These are phyloP conservation scores for Linepithema humile DNA, from an alignment of 1,140 invertebrate species.

Conservation along the genomic window DNA sequence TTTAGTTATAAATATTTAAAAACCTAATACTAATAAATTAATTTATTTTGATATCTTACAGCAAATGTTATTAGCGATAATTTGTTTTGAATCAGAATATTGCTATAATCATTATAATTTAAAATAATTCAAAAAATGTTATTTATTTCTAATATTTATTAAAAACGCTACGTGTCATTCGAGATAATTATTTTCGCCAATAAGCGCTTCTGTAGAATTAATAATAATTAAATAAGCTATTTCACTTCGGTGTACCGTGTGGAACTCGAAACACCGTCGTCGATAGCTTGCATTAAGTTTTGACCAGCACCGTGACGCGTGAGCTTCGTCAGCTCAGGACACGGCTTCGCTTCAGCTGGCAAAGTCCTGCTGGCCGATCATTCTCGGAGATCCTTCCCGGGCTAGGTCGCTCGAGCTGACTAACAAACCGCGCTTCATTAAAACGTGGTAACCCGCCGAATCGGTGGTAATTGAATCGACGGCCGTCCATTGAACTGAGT, in stretches of 20 bases:
- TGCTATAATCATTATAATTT: too few species aligned
- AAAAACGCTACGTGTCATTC: too few species aligned
- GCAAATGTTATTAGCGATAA: too few species aligned
- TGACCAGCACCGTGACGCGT: conserved; percentile 42
- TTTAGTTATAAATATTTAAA: too few species aligned
- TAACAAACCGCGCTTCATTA: conserved; percentile 73
- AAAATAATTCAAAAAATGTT: too few species aligned
- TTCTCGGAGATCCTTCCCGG: neutral
- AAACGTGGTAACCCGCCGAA: conserved; percentile 74
- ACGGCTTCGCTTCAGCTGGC: conserved; percentile 1
- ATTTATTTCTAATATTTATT: too few species aligned
- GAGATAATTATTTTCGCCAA: neutral
- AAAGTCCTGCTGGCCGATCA: conserved; percentile 26
- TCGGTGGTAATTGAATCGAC: conserved; percentile 76
- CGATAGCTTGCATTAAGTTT: conserved; percentile 20
- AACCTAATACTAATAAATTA: too few species aligned
- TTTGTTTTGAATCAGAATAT: too few species aligned
- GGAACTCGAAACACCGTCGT: neutral
- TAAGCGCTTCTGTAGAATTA: neutral
- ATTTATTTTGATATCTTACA: too few species aligned
- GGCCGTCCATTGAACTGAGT: conserved; percentile 64
- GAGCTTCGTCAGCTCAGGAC: neutral
- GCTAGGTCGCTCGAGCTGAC: conserved; percentile 6
- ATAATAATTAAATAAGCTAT: neutral
- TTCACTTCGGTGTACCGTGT: neutral